Conservation (phyloP, 2,888 invertebrate species). For the Napeogenes inachia region DNA sequence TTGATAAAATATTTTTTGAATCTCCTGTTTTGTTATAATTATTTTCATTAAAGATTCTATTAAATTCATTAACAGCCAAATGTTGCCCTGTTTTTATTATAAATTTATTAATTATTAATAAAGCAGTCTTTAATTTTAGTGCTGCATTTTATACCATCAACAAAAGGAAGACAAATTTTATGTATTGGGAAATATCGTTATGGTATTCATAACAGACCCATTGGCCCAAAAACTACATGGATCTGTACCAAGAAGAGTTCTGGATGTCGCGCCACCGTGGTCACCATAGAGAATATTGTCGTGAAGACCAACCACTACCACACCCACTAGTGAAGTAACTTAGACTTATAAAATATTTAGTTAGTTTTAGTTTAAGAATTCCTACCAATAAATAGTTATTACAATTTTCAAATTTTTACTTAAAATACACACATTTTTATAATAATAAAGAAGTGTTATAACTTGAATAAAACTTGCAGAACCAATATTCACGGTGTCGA, state of each 20-base stretch:
- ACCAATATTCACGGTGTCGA: conserved; percentile 39
- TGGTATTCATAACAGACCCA: conserved; percentile 26
- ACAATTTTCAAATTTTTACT: no score
- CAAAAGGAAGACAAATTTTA: conserved; percentile 26
- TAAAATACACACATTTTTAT: no score
- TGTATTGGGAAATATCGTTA: conserved; percentile 29
- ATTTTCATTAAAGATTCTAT: no score
- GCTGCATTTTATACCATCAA: conserved; percentile 26
- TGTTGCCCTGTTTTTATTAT: no score
- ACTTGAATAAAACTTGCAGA: conserved; percentile 16
- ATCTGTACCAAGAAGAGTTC: conserved; percentile 30
- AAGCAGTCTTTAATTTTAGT: conserved; percentile 24
- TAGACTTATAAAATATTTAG: no score
- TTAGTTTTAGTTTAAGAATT: no score
- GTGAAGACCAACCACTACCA: conserved; percentile 25
- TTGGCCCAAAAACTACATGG: conserved; percentile 27
- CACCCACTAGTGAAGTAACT: conserved; percentile 17
- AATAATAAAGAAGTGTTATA: background rate
- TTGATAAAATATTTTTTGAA: background rate
- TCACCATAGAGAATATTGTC: conserved; percentile 28
- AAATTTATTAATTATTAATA: no score
- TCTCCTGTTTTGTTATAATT: conserved; percentile 7
- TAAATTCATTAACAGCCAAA: no score
- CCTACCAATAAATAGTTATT: no score
- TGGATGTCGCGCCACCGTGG: conserved; percentile 30